Conservation (phyloP, 2,797 vertebrate species). For the Otolemur crassicaudatus region DNA sequence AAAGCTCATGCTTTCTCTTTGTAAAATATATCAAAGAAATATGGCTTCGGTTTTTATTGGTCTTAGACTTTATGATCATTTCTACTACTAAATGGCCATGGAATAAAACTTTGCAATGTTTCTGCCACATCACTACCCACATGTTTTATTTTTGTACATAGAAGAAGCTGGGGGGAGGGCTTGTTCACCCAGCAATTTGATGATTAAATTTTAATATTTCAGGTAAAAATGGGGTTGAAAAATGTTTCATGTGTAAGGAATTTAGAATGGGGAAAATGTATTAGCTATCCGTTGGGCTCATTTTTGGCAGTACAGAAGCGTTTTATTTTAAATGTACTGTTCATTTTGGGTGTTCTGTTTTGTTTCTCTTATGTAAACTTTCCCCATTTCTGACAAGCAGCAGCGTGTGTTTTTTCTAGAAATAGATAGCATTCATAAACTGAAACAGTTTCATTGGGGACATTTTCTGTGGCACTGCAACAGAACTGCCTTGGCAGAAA, state of each 20-base stretch:
- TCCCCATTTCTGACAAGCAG: constrained; percentile 71
- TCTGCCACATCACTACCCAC: background rate
- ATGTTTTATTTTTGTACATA: background rate
- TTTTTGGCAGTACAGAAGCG: constrained; percentile 59
- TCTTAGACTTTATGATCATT: constrained; percentile 41
- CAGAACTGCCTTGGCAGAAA: constrained; percentile 72
- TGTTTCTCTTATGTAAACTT: constrained; percentile 82
- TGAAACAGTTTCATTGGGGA: constrained; percentile 74
- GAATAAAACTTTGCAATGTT: background rate
- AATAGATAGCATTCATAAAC: constrained; percentile 83
- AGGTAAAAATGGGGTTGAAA: constrained; percentile 41
- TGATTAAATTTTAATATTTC: constrained; percentile 49
- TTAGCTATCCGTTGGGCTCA: constrained; percentile 24
- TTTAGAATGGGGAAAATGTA: constrained; percentile 40
- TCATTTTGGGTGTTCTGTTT: constrained; percentile 76
- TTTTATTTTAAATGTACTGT: constrained; percentile 75
- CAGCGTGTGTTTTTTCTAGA: constrained; percentile 70
- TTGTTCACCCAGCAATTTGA: constrained; percentile 1
- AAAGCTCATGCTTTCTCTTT: background rate
- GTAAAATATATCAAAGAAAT: background rate
- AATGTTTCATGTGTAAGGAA: constrained; percentile 49
- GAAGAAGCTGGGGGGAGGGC: background rate
- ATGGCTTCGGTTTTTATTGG: background rate
- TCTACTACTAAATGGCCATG: background rate
- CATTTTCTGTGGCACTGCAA: constrained; percentile 66